Conservation (phyloP, 1,140 invertebrate genomes). For the Leptonema lineaticorne region DNA sequence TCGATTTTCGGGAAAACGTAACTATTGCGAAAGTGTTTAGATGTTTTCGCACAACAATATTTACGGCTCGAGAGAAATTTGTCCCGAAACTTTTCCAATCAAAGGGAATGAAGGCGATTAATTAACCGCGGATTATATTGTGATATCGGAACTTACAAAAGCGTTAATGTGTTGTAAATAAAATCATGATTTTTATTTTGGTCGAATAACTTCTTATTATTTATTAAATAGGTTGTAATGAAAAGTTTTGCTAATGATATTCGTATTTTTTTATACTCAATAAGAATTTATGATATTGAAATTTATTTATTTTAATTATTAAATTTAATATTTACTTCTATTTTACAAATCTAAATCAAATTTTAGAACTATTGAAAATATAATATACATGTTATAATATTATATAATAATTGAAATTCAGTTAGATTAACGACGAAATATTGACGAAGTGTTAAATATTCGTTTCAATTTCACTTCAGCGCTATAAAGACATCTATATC, state of each 20-base stretch:
- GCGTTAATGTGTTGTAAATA: background rate
- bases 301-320: too few relatives aligned
- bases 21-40: background rate
- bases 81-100: conserved; percentile 19
- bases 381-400: too few relatives aligned
- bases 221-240: too few relatives aligned
- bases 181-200: too few relatives aligned
- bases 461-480: conserved; percentile 4
- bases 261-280: too few relatives aligned
- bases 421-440: background rate
- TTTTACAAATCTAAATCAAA: too few relatives aligned
- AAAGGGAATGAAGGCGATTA: conserved; percentile 23
- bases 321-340: too few relatives aligned
- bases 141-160: background rate
- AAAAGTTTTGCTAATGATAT: too few relatives aligned
- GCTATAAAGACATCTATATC: conserved; percentile 17
- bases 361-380: too few relatives aligned
- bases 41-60: conserved; percentile 18
- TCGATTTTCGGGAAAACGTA: background rate
- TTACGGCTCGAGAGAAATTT: conserved; percentile 17
- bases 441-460: background rate
- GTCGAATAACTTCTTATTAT: too few relatives aligned
- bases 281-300: too few relatives aligned
- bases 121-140: conserved; percentile 26
- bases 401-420: too few relatives aligned